Evolutionary conservation across 2,113 vertebrate genomes (phyloP).

Genomic region (Ptilonorhynchus violaceus): DNA sequence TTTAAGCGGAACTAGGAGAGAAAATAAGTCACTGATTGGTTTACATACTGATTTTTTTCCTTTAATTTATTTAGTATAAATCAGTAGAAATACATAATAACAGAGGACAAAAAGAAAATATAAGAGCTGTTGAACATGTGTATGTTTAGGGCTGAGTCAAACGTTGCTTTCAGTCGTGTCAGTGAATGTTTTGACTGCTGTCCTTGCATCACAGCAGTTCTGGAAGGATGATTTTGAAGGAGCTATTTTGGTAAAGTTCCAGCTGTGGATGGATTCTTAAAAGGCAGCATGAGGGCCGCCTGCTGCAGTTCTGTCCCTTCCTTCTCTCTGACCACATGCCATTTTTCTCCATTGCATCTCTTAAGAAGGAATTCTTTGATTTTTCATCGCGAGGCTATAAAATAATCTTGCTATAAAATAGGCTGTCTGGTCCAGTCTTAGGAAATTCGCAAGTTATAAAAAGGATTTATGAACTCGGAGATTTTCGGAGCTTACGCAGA

Average conservation of each 20-base stretch:
- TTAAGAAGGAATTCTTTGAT: neutral
- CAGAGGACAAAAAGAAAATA: neutral
- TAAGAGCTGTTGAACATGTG: neutral
- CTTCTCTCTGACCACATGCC: neutral
- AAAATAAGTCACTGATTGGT: neutral
- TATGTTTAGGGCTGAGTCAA: neutral
- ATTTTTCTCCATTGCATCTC: neutral
- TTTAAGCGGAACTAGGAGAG: neutral
- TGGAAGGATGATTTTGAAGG: neutral
- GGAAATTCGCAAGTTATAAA: slow-evolving; percentile 2
- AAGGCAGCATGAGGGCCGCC: neutral
- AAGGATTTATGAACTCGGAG: neutral
- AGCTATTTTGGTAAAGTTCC: slow-evolving; percentile 10
- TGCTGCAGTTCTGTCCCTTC: neutral
- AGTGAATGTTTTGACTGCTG: neutral
- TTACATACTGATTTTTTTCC: neutral
- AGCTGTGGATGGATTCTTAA: neutral
- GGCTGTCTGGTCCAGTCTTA: neutral
- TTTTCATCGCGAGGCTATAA: neutral
- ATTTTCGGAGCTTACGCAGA: neutral
- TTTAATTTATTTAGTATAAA: neutral
- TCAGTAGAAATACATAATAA: neutral
- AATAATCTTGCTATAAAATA: neutral
- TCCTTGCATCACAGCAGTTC: neutral
- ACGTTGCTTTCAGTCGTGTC: neutral